Conservation (phyloP, 1,140 invertebrate species). For the Xylocopa sonorina region DNA sequence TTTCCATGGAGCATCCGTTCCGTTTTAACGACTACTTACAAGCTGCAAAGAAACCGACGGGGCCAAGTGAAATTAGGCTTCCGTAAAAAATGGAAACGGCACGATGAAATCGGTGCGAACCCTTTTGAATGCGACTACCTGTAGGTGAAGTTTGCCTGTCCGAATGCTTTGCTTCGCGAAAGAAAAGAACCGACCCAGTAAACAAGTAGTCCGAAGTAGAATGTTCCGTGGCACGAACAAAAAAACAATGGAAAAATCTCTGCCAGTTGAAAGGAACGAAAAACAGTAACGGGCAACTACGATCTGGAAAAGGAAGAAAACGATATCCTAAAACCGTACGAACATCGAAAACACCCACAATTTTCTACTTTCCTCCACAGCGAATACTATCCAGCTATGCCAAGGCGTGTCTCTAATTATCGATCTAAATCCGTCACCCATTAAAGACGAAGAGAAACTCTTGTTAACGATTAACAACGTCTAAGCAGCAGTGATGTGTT, state of each 20-base stretch:
- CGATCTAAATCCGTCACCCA: constrained; percentile 47
- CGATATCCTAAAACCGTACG: constrained; percentile 6
- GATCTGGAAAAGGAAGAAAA: background rate
- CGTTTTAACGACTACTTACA: background rate
- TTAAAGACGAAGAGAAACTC: constrained; percentile 47
- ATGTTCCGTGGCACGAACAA: background rate
- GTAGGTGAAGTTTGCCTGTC: background rate
- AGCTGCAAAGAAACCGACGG: background rate
- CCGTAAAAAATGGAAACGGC: background rate
- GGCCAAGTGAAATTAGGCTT: constrained; percentile 2
- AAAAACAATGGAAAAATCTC: constrained; percentile 15
- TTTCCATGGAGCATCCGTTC: background rate
- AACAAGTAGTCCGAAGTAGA: constrained; percentile 20
- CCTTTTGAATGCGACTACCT: background rate
- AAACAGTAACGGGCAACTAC: background rate
- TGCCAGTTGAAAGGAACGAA: background rate
- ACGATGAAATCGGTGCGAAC: background rate
- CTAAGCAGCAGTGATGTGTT: constrained; percentile 58
- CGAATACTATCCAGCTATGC: constrained; percentile 25
- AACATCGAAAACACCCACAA: constrained; percentile 51
- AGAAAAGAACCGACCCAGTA: background rate
- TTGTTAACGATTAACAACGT: constrained; percentile 48
- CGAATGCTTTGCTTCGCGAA: background rate
- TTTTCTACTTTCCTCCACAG: constrained; percentile 31
- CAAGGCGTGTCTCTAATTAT: constrained; percentile 28